Evolutionary conservation across 2,797 vertebrate species (phyloP).

Genomic region (Cyprinella venusta): DNA sequence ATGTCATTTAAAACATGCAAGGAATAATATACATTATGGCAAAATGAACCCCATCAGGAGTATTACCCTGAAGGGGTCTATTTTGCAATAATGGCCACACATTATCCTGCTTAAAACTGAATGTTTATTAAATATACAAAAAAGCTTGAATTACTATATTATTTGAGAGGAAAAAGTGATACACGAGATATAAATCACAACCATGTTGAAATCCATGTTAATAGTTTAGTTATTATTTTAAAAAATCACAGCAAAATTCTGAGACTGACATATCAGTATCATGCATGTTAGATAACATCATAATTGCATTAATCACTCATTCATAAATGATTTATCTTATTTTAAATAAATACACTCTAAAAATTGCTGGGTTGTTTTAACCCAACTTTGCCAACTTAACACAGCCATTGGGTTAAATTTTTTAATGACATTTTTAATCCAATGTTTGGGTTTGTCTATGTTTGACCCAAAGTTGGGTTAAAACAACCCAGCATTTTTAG

Average conservation of each 20-base stretch:
- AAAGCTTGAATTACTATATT: neutral
- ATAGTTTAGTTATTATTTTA: neutral
- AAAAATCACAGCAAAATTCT: neutral
- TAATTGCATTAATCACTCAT: neutral
- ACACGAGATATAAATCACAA: neutral
- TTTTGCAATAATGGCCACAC: neutral
- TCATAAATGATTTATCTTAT: neutral
- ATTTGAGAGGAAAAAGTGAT: neutral
- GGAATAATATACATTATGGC: no score
- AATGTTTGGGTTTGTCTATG: no score
- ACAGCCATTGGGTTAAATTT: no score
- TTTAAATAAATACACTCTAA: neutral
- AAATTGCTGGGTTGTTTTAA: no score
- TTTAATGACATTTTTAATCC: no score
- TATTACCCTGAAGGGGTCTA: no score
- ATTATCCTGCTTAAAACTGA: neutral
- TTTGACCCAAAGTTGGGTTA: no score
- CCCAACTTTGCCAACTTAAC: no score
- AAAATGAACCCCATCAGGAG: neutral
- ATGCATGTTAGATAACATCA: neutral
- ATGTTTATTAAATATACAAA: neutral
- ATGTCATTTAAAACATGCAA: neutral
- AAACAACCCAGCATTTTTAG: no score
- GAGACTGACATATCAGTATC: neutral
- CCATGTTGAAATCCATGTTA: neutral